Base-by-base conservation (phyloP, 2,797 vertebrate genomes). In the Coregonus ussuriensis region DNA sequence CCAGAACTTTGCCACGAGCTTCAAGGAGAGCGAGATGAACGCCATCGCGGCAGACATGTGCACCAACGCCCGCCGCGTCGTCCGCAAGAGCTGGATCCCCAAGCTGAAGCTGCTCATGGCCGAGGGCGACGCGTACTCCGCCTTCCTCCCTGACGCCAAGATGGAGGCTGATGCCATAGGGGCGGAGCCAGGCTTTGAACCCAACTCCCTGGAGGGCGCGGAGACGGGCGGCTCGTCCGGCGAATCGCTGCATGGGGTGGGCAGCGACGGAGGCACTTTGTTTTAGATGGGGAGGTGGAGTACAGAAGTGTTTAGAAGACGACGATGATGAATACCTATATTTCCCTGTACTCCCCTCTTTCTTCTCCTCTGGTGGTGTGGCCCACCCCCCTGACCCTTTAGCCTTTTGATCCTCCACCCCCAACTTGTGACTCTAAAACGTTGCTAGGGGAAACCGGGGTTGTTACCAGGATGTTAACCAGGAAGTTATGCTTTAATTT, bases 21-120 rank as follows among this genome's bases (percentile, higher is more conserved):
- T 98, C 94, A 98, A 98, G 90, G 97, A 98, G 92, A 98, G 97
- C 0, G 97, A 98, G 93, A 98, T 98, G 97, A 98, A 98, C 0
- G 97, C 97, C 85, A 98, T 98, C 3, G 97, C 97, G 0, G 97
- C 97, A 0, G 97, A 98, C 94, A 98, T 98, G 97, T 98, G 97
- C 93, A 98, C 97, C 85, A 98, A 98, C 0, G 97, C 97, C 25
- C 94, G 97, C 1, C 96, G 97, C 0, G 97, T 98, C 5, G 97
- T 98, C 76, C 95, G 97, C 1, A 98, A 98, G 92, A 97, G 97
- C 93, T 98, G 97, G 97, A 97, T 98, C 84, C 97, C 97, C 78
- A 98, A 98, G 84, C 91, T 96, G 63, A 98, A 98, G 94, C 94
- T 97, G 3, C 94, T 97, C 85, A 96, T 95, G 95, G 94, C 96